Evolutionary conservation across 2,113 vertebrate genomes (phyloP).

Genomic region (Leucopsar rothschildi): DNA sequence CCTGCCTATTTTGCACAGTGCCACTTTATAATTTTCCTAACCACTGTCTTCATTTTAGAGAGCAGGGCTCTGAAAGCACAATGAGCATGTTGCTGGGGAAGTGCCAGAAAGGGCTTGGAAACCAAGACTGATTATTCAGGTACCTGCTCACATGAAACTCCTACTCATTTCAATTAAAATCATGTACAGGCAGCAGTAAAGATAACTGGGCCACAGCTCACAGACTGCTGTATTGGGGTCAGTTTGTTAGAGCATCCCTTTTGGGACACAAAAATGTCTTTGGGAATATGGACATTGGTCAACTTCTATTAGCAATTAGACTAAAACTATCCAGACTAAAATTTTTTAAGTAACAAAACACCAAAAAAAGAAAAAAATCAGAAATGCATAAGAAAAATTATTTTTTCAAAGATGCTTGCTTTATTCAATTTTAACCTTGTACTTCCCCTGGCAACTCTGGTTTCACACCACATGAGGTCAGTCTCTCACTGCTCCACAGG

Average conservation of each 20-base stretch:
- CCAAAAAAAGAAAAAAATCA: neutral
- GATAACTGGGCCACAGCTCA: neutral
- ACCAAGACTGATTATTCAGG: slow-evolving; percentile 23
- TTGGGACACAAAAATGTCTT: neutral
- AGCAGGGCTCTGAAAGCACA: neutral
- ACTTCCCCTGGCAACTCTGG: neutral
- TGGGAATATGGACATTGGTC: neutral
- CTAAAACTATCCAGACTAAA: neutral
- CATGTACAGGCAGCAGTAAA: neutral
- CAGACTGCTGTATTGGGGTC: neutral
- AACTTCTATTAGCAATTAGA: neutral
- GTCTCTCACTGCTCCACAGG: slow-evolving; percentile 32
- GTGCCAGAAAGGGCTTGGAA: slow-evolving; percentile 16
- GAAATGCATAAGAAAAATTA: neutral
- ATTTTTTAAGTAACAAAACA: neutral
- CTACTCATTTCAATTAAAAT: slow-evolving; percentile 49
- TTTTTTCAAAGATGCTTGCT: neutral
- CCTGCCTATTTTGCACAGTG: neutral
- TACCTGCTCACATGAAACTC: slow-evolving; percentile 1
- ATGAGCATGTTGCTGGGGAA: neutral
- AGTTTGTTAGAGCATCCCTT: neutral
- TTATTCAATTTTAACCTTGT: neutral
- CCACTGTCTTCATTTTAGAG: neutral
- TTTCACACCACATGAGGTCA: slow-evolving; percentile 60
- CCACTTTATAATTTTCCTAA: neutral